phyloP scores from a whole-genome alignment of 2,797 vertebrate species.

The Thripadectes ignobilis region DNA sequence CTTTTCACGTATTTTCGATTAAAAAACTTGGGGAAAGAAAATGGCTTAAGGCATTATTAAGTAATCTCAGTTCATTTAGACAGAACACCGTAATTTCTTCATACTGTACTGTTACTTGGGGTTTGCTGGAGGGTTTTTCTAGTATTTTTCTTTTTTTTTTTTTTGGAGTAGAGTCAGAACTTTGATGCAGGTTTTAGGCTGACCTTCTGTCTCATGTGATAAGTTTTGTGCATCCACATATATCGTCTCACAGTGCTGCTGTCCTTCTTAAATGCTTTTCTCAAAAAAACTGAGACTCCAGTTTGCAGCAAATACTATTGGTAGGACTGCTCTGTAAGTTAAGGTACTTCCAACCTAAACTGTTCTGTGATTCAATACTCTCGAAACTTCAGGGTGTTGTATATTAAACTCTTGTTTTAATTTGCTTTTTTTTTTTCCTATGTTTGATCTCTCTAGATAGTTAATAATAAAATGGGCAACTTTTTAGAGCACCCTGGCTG shows the following conservation, averaged over 20 bases:
- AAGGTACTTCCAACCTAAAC: neutral
- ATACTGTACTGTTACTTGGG: neutral
- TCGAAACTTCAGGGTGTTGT: neutral
- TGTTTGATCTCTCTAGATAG: neutral
- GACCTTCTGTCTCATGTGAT: neutral
- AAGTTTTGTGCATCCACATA: neutral
- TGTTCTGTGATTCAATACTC: neutral
- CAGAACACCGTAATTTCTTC: neutral
- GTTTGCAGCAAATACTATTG: neutral
- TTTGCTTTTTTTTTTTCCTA: neutral
- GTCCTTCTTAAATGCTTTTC: neutral
- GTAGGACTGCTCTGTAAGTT: neutral
- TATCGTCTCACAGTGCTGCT: neutral
- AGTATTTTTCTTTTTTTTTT: neutral
- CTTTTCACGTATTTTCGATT: neutral
- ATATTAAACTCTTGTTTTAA: neutral
- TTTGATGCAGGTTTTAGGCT: neutral
- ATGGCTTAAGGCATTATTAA: neutral
- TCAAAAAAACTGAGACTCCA: neutral
- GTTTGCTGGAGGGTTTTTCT: fast-evolving
- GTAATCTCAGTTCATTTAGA: neutral
- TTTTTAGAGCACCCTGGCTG: neutral
- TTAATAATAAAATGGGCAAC: neutral
- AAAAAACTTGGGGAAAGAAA: neutral
- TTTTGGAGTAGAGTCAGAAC: neutral